Evolutionary conservation across 35 echinoderm and acorn worm genomes (phyloP), one percentile per base, ranked within the genome.

Genomic region (Apostichopus parvimensis): DNA sequence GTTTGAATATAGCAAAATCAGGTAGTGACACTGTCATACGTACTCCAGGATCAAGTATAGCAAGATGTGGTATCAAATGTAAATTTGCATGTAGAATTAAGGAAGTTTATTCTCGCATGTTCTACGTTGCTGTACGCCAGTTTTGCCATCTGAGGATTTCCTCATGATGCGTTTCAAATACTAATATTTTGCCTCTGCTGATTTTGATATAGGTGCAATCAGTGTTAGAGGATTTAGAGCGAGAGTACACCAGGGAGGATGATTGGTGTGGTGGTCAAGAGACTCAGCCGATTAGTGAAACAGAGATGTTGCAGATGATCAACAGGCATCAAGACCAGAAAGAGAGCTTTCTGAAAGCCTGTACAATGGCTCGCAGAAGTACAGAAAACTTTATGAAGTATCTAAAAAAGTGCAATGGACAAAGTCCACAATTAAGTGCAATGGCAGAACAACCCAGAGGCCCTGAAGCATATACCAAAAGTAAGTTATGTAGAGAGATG

Each of bases 371-470:
- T 6, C 73, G 97, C 52, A 87, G 95, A 17, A 99, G 95, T 28
- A 95, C 95, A 8, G 95, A 96, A 45, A 95, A 93, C 86, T 99
- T 99, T 73, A 85, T 96, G 68, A 96, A 99, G 87, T 99, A 98
- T 79, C 81, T 99, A 23, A 99, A 99, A 83, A 99, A 95, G 93
- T 96, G 97, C 91, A 99, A 99, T 93, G 80, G 91, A 82, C 79
- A 77, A 18, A 93, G 56, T 62, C 86, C 90, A 5, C 92, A 93
- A 76, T 72, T 76, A 56, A 64, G 83, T 24, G 82, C 83, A 57
- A 83, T 95, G 82, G 83, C 90, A 3, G 92, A 95, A 45, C 82
- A 92, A 17, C 78, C 83, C 15, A 93, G 92, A 76, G 96, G 94
- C 21, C 96, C 96, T 3, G 94, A 95, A 57, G 91, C 71, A 90